phyloP scores from a whole-genome alignment of 2,888 invertebrate genomes.

The Chouioia cunea region DNA sequence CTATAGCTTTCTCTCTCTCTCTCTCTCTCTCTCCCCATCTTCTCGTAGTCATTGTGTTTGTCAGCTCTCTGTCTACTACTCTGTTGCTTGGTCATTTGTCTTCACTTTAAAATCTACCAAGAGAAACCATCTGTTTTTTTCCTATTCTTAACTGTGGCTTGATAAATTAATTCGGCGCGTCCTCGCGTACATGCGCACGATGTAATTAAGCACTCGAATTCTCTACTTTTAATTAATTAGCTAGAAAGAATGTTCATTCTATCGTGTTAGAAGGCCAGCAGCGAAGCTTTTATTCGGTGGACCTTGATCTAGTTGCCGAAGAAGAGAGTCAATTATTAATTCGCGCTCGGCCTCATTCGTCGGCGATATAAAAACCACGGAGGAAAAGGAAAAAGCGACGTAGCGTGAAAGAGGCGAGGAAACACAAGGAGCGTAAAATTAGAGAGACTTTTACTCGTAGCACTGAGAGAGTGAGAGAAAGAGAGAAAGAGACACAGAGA shows the following conservation, averaged over 20 bases:
- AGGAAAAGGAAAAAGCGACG: slow-evolving; percentile 50
- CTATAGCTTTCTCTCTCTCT: background rate
- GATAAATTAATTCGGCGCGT: background rate
- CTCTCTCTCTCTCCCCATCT: slow-evolving; percentile 35
- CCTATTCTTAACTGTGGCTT: too few species aligned
- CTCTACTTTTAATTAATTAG: background rate
- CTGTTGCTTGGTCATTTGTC: background rate
- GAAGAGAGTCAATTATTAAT: slow-evolving; percentile 14
- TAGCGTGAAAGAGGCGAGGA: slow-evolving; percentile 46
- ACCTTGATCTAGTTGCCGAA: slow-evolving; percentile 48
- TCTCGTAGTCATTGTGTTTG: slow-evolving; percentile 26
- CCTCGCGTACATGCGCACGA: background rate
- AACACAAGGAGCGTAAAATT: slow-evolving; percentile 44
- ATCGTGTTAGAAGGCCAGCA: slow-evolving; percentile 34
- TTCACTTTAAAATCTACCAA: background rate
- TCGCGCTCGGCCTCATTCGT: background rate
- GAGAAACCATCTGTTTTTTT: too few species aligned
- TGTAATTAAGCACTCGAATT: background rate
- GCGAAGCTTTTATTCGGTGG: slow-evolving; percentile 43
- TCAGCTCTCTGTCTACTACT: slow-evolving; percentile 29
- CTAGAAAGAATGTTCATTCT: background rate
- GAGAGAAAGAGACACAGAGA: slow-evolving; percentile 53
- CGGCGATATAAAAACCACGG: background rate
- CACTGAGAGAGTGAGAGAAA: background rate
- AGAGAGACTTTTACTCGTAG: slow-evolving; percentile 17